Evolutionary conservation across 92 coral and sea anemone genomes (phyloP), one percentile per base, ranked within the genome.

Genomic region (Chrysogorgia sp.): DNA sequence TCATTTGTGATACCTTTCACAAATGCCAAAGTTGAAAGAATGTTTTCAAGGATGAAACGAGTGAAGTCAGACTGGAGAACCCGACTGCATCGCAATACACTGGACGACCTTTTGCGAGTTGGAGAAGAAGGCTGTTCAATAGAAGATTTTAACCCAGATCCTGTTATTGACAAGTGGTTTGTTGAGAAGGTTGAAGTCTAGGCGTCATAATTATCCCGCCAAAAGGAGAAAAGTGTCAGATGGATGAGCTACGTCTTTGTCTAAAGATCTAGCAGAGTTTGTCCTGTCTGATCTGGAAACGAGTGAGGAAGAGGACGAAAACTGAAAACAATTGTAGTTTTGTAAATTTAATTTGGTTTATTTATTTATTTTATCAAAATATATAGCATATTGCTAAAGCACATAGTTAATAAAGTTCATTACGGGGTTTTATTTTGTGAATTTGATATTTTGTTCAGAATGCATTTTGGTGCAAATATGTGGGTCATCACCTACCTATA

Each of bases 61-160:
- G 13, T 58, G 21, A 58, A 58, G 24, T 1, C 64, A 58, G 64
- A 58, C 29, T 58, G 64, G 64, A 58, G 64, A 24, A 58, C 21
- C 13, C 13, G 64, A 58, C 64, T 58, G 7, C 21, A 58, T 24
- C 64, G 64, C 12, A 1, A 58, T 58, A 58, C 64, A 28, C 64
- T 58, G 17, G 64, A 58, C 64, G 64, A 58, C 24, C 29, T 58
- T 0, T 43, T 43, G 50, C 50, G 50, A 43, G 17, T 43, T 43
- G 50, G 50, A 17, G 50, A 43, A 43, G 50, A 43, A 43, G 50
- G 50, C 50, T 43, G 50, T 43, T 43, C 50, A 43, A 43, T 43
- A 43, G 50, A 43, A 8, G 50, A 43, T 43, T 43, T 43, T 43
- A 17, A 43, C 50, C 50, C 50, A 43, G 50, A 43, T 17, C 50